Conservation (phyloP, 2,797 vertebrate genomes). For the Aldrovandia affinis region DNA sequence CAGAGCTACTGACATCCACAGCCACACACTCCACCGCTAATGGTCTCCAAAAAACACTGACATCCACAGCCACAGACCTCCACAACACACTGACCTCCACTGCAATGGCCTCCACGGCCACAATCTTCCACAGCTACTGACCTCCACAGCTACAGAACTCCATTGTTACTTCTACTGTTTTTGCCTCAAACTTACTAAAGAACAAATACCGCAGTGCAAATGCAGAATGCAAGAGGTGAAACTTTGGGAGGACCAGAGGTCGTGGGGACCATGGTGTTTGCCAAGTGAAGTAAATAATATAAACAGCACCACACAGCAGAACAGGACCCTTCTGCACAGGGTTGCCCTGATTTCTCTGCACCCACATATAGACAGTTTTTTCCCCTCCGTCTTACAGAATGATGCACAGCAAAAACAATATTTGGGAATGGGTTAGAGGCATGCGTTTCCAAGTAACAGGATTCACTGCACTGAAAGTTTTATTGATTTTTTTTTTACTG, state of each 20-base stretch:
- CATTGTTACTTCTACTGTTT: no score
- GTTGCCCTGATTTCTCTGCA: no score
- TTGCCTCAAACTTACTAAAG: no score
- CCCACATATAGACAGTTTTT: no score
- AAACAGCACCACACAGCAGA: background rate
- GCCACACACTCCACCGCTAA: background rate
- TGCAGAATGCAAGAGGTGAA: no score
- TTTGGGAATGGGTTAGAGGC: background rate
- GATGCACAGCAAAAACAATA: background rate
- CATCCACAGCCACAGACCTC: background rate
- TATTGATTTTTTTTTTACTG: slow-evolving; percentile 18
- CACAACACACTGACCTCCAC: background rate
- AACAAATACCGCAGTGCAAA: no score
- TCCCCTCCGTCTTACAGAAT: background rate
- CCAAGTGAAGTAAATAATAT: no score
- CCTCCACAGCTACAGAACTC: background rate
- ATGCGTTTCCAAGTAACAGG: background rate
- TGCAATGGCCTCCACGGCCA: no score
- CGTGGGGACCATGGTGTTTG: no score
- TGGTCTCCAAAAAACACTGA: no score
- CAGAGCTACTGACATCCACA: background rate
- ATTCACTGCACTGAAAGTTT: background rate
- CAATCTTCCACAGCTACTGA: no score
- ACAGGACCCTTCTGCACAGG: background rate
- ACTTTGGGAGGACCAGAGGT: no score